A percentile compares a stretch with the other conserved stretches of the same genome.
Conservation (phyloP, 2,113 vertebrate species). For the zebrafish (Danio rerio) region GRCz12tu NC_133189.1:9844001-9844500, state of each 20-base stretch:
- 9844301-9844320: not conserved
- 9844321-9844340: too few relatives aligned
- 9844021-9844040: not conserved
- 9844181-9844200: slow-evolving; percentile 76
- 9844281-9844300: slow-evolving; percentile 77
- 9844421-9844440: too few relatives aligned
- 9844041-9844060: slow-evolving; percentile 1
- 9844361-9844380: too few relatives aligned
- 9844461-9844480: too few relatives aligned
- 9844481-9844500: too few relatives aligned
- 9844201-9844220: slow-evolving; percentile 77
- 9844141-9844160: slow-evolving; percentile 63
- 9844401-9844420: too few relatives aligned
- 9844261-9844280: slow-evolving; percentile 54
- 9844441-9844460: too few relatives aligned
- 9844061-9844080: not conserved
- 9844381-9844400: too few relatives aligned
- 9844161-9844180: slow-evolving; percentile 76
- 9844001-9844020: not conserved
- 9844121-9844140: slow-evolving; percentile 37
- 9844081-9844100: not conserved
- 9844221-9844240: slow-evolving; percentile 78
- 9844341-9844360: too few relatives aligned
- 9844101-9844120: slow-evolving; percentile 3
- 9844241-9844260: slow-evolving; percentile 60